Evolutionary conservation across 2,888 invertebrate species (phyloP).

Genomic region (Marronus borbonicus): DNA sequence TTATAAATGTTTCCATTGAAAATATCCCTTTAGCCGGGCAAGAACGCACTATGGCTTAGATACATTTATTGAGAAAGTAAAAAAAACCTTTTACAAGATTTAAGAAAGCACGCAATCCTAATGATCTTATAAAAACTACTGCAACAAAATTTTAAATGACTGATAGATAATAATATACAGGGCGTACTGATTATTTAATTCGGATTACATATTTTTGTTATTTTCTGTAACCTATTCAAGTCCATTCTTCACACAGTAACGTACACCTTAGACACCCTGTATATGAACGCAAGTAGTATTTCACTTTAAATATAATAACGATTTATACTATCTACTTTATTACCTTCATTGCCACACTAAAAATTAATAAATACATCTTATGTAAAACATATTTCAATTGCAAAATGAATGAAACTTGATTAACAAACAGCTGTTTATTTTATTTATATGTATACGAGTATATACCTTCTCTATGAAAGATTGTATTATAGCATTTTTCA

Average conservation of each 20-base stretch:
- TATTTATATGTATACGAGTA: slow-evolving; percentile 30
- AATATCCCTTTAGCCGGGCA: background rate
- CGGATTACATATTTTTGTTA: slow-evolving; percentile 17
- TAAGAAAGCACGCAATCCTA: slow-evolving; percentile 24
- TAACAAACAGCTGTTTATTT: slow-evolving; percentile 40
- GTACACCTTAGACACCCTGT: slow-evolving; percentile 17
- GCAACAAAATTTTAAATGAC: slow-evolving; percentile 23
- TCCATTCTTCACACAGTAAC: slow-evolving; percentile 2
- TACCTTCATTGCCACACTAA: slow-evolving; percentile 49
- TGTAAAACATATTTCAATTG: slow-evolving; percentile 45
- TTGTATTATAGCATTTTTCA: slow-evolving; percentile 40
- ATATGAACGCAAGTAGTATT: slow-evolving; percentile 23
- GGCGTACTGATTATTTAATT: slow-evolving; percentile 14
- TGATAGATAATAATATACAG: slow-evolving; percentile 19
- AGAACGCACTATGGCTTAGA: background rate
- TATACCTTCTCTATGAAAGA: slow-evolving; percentile 38
- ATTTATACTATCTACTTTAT: slow-evolving; percentile 44
- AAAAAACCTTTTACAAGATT: slow-evolving; percentile 13
- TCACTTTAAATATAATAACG: slow-evolving; percentile 43
- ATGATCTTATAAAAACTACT: slow-evolving; percentile 12
- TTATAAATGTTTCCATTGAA: background rate
- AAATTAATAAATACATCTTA: slow-evolving; percentile 52
- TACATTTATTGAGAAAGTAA: background rate
- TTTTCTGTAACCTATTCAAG: background rate
- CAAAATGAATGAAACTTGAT: slow-evolving; percentile 28